A percentile compares a stretch with the other conserved stretches of the same genome.
These are phyloP conservation scores for Brachyopa scutellaris DNA, from an alignment of 2,888 invertebrate species.

Conservation along the genomic window DNA sequence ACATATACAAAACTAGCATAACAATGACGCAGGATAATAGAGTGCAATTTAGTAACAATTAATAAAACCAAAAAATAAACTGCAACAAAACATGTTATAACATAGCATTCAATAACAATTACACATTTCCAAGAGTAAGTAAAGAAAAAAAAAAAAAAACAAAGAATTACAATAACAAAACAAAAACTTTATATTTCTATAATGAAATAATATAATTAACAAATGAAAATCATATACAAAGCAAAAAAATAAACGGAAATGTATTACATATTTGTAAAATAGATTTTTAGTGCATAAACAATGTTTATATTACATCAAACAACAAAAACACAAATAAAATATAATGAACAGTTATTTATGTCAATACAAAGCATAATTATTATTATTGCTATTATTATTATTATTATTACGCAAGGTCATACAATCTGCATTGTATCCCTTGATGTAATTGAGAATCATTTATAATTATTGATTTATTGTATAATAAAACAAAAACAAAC, in stretches of 20 bases:
- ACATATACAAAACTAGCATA: conserved; percentile 11
- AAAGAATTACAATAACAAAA: conserved; percentile 40
- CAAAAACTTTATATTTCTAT: conserved; percentile 65
- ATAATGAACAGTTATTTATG: conserved; percentile 52
- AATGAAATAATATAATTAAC: conserved; percentile 55
- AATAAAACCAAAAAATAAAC: conserved; percentile 31
- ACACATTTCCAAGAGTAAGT: conserved; percentile 62
- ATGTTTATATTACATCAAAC: conserved; percentile 60
- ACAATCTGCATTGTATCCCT: conserved; percentile 8
- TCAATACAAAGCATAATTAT: conserved; percentile 51
- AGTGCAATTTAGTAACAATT: conserved; percentile 59
- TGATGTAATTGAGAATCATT: conserved; percentile 49
- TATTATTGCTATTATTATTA: conserved; percentile 45
- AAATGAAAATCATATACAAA: conserved; percentile 67
- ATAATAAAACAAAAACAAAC: conserved; percentile 19
- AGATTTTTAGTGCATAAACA: conserved; percentile 54
- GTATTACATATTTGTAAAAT: conserved; percentile 48
- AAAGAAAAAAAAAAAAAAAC: conserved; percentile 51
- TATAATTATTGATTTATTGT: conserved; percentile 56
- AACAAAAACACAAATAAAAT: conserved; percentile 20
- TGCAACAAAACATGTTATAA: conserved; percentile 61
- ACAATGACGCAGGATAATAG: conserved; percentile 37
- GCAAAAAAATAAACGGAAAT: conserved; percentile 2
- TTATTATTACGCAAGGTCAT: conserved; percentile 26
- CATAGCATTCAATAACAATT: conserved; percentile 60